Evolutionary conservation across 1,140 invertebrate species (phyloP), one percentile per base, ranked within the genome.

Genomic region (Sinella curviseta): DNA sequence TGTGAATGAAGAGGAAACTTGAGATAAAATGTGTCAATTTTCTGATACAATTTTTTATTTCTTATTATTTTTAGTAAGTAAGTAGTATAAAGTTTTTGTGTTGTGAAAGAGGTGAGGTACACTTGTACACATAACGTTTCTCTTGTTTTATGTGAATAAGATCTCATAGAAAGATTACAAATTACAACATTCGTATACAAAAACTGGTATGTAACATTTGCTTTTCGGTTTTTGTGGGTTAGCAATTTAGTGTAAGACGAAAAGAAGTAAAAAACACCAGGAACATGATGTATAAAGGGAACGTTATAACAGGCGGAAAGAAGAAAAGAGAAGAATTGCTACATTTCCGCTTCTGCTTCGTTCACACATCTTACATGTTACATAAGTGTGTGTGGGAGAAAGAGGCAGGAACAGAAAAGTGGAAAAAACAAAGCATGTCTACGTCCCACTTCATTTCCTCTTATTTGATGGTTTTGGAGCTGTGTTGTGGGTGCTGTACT

Each of bases 1-100:
- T 33, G 65, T 70, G 65, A 48, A 48, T 48, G 39, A 48, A 20
- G 8, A 70, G 31, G 65, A 70, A 70, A 70, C 65, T 70, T 12
- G 65, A 70, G 65, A 70, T 60, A 60, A 60, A 60, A 60, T 70
- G 65, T 70, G 65, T 70, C 65, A 70, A 70, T 70, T 70, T 31
- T 70, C 31, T 70, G 65, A 70, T 70, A 70, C 65, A 30, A 3
- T 70, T 70, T 70, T 70, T 70, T 33, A 4, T 30, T 16, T 24
- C n/a, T 70, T 26, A 65, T 26, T 65, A n/a, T 26, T 65, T 26
- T 17, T 26, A 26, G 26, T 26, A n/a, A 16, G 24, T 17, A n/a
- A 65, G 57, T 65, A 12, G 16, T 65, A 4, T 65, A 12, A 65
- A 12, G 16, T 65, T 65, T 14, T 17, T 48, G 39, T 48, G 39